These are phyloP conservation scores for Conistra vaccinii DNA, from an alignment of 2,888 invertebrate genomes.

Conservation along the genomic window DNA sequence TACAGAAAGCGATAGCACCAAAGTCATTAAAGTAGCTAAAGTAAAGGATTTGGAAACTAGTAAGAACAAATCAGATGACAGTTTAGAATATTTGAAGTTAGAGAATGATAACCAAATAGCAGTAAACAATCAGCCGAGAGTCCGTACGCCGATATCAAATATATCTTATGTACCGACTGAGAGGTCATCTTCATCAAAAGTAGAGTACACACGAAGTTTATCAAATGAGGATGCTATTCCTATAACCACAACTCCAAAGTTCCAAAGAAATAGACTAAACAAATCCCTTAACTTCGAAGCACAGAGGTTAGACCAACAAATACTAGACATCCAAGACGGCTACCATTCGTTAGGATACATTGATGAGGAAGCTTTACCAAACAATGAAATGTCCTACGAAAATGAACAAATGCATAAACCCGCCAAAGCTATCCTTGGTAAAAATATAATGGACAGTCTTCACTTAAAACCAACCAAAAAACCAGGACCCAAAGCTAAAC, in stretches of 20 bases:
- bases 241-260: conserved; percentile 83
- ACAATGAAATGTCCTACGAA: conserved; percentile 70
- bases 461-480: conserved; percentile 88
- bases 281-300: conserved; percentile 88
- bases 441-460: conserved; percentile 88
- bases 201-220: conserved; percentile 82
- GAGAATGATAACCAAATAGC: conserved; percentile 87
- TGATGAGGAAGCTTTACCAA: conserved; percentile 79
- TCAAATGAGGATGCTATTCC: conserved; percentile 83
- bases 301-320: conserved; percentile 87
- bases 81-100: conserved; percentile 86
- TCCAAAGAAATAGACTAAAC: conserved; percentile 88
- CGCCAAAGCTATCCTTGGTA: conserved; percentile 84
- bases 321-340: conserved; percentile 88
- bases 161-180: conserved; percentile 85
- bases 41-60: conserved; percentile 88
- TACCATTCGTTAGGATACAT: conserved; percentile 87
- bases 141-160: conserved; percentile 88
- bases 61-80: conserved; percentile 85
- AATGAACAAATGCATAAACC: conserved; percentile 83
- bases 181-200: conserved; percentile 77
- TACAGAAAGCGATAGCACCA: conserved; percentile 82
- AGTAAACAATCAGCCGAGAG: conserved; percentile 88
- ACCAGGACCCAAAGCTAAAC: conserved; percentile 86
- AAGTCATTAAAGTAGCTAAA: conserved; percentile 86